These are phyloP conservation scores for Vireo altiloquus DNA, from an alignment of 2,113 vertebrate species.

Conservation along the genomic window DNA sequence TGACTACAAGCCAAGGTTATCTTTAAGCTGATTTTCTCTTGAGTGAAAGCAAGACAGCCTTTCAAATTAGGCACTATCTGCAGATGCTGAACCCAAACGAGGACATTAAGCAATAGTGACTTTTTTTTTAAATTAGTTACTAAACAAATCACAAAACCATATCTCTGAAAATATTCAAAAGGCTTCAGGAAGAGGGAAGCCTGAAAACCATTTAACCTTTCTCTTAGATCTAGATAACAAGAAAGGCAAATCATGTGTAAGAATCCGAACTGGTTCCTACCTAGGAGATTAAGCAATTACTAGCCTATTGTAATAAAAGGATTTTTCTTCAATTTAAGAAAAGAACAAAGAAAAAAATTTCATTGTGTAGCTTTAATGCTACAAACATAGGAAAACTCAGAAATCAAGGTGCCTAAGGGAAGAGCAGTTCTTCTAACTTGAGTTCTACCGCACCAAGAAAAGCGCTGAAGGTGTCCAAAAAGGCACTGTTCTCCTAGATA, in stretches of 20 bases:
- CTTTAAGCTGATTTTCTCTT: background rate
- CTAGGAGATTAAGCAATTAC: background rate
- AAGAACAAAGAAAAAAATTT: background rate
- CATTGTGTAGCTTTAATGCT: background rate
- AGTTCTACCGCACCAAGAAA: background rate
- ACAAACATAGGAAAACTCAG: background rate
- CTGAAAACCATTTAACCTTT: background rate
- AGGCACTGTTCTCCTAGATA: background rate
- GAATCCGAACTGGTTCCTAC: background rate
- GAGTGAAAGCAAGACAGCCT: background rate
- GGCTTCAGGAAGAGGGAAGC: background rate
- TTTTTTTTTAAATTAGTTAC: background rate
- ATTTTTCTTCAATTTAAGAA: background rate
- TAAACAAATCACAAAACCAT: background rate
- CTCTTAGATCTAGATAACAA: background rate
- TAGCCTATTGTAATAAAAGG: background rate
- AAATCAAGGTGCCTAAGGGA: background rate
- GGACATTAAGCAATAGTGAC: background rate
- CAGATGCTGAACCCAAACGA: background rate
- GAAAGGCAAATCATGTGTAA: background rate
- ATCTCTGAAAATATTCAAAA: background rate
- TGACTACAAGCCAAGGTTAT: background rate
- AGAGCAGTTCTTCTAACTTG: background rate
- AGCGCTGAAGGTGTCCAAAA: background rate
- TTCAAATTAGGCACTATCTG: background rate